A percentile compares a stretch with the other conserved stretches of the same genome.
phyloP scores from a whole-genome alignment of 1,140 invertebrate species.

The Drosophila grimshawi region DNA sequence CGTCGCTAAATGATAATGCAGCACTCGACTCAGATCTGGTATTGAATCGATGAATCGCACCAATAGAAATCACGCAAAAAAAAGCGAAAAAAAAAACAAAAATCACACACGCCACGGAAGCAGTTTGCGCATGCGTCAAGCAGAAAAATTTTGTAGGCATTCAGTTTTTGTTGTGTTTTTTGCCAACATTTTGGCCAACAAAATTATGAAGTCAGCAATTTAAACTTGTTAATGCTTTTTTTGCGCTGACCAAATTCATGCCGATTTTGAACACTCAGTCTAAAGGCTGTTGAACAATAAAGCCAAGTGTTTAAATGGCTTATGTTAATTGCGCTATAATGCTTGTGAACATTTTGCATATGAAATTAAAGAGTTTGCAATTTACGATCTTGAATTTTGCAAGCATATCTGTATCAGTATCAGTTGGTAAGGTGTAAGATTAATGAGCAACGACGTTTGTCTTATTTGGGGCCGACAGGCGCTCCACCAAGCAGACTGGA shows the following conservation, averaged over 20 bases:
- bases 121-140: slow-evolving; percentile 47
- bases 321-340: slow-evolving; percentile 50
- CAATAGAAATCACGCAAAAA: slow-evolving; percentile 54
- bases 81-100: slow-evolving; percentile 32
- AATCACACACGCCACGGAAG: slow-evolving; percentile 39
- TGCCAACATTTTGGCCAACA: slow-evolving; percentile 19
- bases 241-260: slow-evolving; percentile 52
- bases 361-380: slow-evolving; percentile 19
- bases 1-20: slow-evolving; percentile 74
- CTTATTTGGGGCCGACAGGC: slow-evolving; percentile 34
- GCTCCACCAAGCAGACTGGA: background rate
- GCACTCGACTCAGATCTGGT: slow-evolving; percentile 36
- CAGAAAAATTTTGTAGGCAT: slow-evolving; percentile 52
- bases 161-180: slow-evolving; percentile 23
- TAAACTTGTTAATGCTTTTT: slow-evolving; percentile 30
- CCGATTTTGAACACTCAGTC: slow-evolving; percentile 38
- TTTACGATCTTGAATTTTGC: slow-evolving; percentile 11
- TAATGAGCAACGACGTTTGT: slow-evolving; percentile 44
- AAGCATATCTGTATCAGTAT: slow-evolving; percentile 1
- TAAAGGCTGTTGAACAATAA: slow-evolving; percentile 48
- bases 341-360: slow-evolving; percentile 63
- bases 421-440: slow-evolving; percentile 34
- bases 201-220: slow-evolving; percentile 65
- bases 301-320: slow-evolving; percentile 63
- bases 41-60: slow-evolving; percentile 20